Conservation (phyloP, 2,797 vertebrate species). For the Lophura swinhoii region DNA sequence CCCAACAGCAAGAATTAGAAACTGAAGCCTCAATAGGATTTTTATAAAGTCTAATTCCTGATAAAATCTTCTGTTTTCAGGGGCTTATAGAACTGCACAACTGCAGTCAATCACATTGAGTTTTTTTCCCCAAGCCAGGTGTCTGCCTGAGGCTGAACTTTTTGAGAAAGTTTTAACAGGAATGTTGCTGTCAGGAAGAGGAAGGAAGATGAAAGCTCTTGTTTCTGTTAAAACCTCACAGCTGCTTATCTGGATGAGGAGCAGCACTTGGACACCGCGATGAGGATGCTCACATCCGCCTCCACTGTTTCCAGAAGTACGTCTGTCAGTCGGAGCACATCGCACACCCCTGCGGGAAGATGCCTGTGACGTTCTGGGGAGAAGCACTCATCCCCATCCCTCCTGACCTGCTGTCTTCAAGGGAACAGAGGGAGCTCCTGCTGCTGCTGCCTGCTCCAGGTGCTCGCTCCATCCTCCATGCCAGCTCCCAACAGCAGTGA, state of each 20-base stretch:
- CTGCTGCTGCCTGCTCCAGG: not conserved
- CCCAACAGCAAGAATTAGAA: not conserved
- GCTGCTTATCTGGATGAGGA: not conserved
- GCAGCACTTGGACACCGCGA: not conserved
- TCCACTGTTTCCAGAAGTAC: not conserved
- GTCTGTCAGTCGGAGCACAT: not conserved
- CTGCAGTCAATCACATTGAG: not conserved
- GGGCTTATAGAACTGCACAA: not conserved
- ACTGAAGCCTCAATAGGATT: not conserved
- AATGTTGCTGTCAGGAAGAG: not conserved
- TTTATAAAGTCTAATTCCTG: not conserved
- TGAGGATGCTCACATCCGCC: not conserved
- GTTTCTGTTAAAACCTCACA: conserved; percentile 20
- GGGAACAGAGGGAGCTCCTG: not conserved
- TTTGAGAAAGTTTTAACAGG: not conserved
- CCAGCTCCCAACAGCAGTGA: not conserved
- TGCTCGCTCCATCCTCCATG: not conserved
- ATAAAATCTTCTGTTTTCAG: not conserved
- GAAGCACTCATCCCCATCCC: fast-evolving
- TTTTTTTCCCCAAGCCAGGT: not conserved
- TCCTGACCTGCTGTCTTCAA: fast-evolving
- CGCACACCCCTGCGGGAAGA: not conserved
- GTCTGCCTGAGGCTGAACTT: not conserved
- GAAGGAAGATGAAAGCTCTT: conserved; percentile 32
- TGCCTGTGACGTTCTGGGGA: fast-evolving